Evolutionary conservation across 2,888 invertebrate species (phyloP).

Genomic region (Nowickia ferox): DNA sequence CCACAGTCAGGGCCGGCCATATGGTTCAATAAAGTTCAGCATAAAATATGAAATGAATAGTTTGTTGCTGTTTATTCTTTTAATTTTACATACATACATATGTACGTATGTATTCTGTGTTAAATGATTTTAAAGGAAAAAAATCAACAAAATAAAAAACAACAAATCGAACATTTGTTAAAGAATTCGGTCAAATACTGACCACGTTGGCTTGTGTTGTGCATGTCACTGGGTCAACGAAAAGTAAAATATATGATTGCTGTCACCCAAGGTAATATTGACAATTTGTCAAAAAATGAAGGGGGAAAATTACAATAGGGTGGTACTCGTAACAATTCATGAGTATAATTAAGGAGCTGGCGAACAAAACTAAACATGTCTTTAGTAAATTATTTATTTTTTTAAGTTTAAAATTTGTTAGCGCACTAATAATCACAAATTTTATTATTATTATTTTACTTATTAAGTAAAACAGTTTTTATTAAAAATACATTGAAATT

Average conservation of each 20-base stretch:
- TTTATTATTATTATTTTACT: no score
- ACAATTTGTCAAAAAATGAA: constrained; percentile 74
- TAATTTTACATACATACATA: neutral
- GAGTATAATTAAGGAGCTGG: neutral
- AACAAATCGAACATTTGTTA: neutral
- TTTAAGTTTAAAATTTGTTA: no score
- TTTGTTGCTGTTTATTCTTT: neutral
- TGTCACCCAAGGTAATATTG: constrained; percentile 76
- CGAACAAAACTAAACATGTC: no score
- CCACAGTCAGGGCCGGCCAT: constrained; percentile 37
- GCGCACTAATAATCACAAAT: no score
- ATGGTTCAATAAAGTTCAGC: neutral
- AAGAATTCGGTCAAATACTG: constrained; percentile 57
- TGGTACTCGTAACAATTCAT: neutral
- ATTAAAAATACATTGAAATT: no score
- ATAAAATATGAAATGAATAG: neutral
- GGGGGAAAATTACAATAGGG: neutral
- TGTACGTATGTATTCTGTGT: neutral
- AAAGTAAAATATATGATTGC: constrained; percentile 34
- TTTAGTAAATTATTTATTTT: no score
- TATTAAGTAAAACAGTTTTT: no score
- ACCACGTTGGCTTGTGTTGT: constrained; percentile 10
- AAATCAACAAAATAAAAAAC: neutral
- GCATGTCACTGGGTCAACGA: constrained; percentile 10
- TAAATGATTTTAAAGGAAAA: constrained; percentile 15